A percentile compares a stretch with the other conserved stretches of the same genome.
Conservation (phyloP, 2,888 invertebrate species). For the Mesoligia furuncula region DNA sequence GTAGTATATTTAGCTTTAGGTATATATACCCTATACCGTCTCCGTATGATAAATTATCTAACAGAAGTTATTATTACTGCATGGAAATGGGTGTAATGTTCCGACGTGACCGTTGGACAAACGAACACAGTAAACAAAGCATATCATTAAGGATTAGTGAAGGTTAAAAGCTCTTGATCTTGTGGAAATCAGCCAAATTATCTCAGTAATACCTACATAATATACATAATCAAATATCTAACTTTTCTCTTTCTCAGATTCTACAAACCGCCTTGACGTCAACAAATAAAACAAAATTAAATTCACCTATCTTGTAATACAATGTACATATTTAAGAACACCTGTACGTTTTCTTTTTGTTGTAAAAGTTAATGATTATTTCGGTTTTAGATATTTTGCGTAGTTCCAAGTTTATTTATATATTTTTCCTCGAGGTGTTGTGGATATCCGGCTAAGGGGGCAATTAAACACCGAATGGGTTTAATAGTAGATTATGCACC, state of each 20-base stretch:
- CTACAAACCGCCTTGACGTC: constrained; percentile 15
- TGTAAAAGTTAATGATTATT: neutral
- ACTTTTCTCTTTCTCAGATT: neutral
- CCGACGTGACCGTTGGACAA: neutral
- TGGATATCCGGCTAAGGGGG: constrained; percentile 21
- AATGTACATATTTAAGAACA: constrained; percentile 15
- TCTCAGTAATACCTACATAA: constrained; percentile 6
- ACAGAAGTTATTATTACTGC: neutral
- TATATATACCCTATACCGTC: neutral
- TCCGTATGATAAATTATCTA: neutral
- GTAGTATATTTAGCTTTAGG: neutral
- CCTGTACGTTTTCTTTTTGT: neutral
- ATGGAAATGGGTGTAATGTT: neutral
- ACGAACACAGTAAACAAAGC: neutral
- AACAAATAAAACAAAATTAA: constrained; percentile 16
- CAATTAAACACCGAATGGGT: constrained; percentile 36
- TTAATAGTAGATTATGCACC: too few relatives aligned
- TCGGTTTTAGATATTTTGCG: constrained; percentile 2
- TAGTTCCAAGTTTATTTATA: constrained; percentile 5
- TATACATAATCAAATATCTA: constrained; percentile 6
- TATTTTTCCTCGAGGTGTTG: constrained; percentile 15
- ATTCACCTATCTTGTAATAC: constrained; percentile 4
- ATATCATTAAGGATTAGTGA: constrained; percentile 9
- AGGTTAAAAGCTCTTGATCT: constrained; percentile 11
- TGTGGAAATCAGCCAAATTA: constrained; percentile 32